A percentile compares a stretch with the other conserved stretches of the same genome.
These are phyloP conservation scores for Cylindroiulus punctatus DNA, from an alignment of 2,888 invertebrate species.

Conservation along the genomic window DNA sequence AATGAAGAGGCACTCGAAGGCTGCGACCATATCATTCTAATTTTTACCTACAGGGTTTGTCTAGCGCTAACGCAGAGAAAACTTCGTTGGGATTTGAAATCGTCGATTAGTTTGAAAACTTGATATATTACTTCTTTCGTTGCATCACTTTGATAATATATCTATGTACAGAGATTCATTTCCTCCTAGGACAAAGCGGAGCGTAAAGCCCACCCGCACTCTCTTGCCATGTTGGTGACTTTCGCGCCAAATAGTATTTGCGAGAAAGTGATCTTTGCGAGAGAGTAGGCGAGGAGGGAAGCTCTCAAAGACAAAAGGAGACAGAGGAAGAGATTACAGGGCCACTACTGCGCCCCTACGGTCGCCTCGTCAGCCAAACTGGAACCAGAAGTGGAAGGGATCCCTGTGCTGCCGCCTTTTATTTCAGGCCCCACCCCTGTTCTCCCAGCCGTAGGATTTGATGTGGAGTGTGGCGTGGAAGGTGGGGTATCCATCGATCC, in stretches of 20 bases:
- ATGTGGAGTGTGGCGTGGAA: conserved; percentile 20
- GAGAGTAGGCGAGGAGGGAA: conserved; percentile 30
- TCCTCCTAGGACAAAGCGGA: conserved; percentile 26
- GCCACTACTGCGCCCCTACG: conserved; percentile 47
- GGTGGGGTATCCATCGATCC: conserved; percentile 57
- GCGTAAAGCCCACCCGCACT: conserved; percentile 15
- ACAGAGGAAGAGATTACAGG: conserved; percentile 26
- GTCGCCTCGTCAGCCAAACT: conserved; percentile 48
- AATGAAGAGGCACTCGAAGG: conserved; percentile 12
- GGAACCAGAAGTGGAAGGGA: conserved; percentile 49
- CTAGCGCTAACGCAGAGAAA: conserved; percentile 3
- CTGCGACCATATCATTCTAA: background rate
- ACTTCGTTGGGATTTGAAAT: conserved; percentile 34
- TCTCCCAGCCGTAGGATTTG: background rate
- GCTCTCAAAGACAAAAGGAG: conserved; percentile 36
- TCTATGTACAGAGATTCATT: conserved; percentile 50
- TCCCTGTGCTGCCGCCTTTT: conserved; percentile 35
- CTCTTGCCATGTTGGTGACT: conserved; percentile 12
- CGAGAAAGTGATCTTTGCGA: background rate
- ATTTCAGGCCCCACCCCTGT: conserved; percentile 17
- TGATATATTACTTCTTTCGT: conserved; percentile 49
- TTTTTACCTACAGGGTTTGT: background rate
- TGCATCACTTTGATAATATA: conserved; percentile 49
- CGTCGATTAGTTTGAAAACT: conserved; percentile 33
- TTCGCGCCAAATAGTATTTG: background rate